phyloP scores from a whole-genome alignment of 2,888 invertebrate genomes.

The Cancer borealis region DNA sequence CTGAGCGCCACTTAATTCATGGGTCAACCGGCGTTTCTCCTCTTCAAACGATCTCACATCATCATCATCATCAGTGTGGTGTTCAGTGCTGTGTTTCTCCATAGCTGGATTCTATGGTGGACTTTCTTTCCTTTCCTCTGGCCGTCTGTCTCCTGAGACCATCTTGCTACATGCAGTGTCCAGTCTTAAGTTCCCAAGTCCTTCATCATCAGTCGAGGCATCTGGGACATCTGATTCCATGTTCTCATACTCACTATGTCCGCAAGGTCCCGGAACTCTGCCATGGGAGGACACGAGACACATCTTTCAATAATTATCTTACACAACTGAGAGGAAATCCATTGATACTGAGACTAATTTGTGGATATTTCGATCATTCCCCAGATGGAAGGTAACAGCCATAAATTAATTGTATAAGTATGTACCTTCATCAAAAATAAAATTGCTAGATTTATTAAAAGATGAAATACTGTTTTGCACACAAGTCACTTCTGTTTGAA shows the following conservation, averaged over 20 bases:
- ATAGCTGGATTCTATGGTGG: conserved; percentile 11
- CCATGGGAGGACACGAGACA: conserved; percentile 35
- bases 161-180: conserved; percentile 35
- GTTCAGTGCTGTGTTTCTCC: conserved; percentile 41
- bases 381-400: neutral
- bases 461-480: neutral
- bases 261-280: conserved; percentile 65
- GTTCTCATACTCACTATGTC: conserved; percentile 72
- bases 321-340: neutral
- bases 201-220: conserved; percentile 67
- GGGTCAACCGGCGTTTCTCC: conserved; percentile 82
- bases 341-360: neutral
- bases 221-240: conserved; percentile 68
- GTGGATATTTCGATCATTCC: neutral
- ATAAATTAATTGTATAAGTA: neutral
- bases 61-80: conserved; percentile 78
- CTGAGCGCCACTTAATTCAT: conserved; percentile 79
- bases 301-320: neutral
- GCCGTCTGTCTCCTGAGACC: conserved; percentile 30
- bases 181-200: conserved; percentile 14
- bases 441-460: neutral
- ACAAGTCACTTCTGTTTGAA: neutral
- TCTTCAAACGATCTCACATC: conserved; percentile 82
- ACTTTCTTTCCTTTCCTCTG: conserved; percentile 43
- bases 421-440: neutral